A percentile compares a stretch with the other conserved stretches of the same genome.
Conservation (phyloP, 2,888 invertebrate species). For the Rhagium mordax region DNA sequence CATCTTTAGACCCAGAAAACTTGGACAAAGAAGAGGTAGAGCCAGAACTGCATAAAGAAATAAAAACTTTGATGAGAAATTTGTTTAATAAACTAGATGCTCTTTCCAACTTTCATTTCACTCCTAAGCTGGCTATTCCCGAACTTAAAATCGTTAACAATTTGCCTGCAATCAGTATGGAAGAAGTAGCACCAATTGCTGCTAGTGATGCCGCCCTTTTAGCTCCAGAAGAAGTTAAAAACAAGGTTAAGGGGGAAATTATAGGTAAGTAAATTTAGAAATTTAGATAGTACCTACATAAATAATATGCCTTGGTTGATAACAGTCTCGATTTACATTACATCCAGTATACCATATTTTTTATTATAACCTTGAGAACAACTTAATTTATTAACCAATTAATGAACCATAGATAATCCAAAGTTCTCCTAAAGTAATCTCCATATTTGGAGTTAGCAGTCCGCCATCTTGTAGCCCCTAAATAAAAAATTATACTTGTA, state of each 20-base stretch:
- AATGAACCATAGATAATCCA: too few species aligned
- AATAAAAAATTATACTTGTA: too few species aligned
- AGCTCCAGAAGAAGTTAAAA: conserved; percentile 93
- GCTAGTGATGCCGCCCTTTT: conserved; percentile 87
- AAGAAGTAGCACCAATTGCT: conserved; percentile 95
- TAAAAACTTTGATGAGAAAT: conserved; percentile 81
- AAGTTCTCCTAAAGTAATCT: too few species aligned
- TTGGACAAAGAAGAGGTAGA: conserved; percentile 77
- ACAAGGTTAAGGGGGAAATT: conserved; percentile 72
- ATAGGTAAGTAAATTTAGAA: conserved; percentile 65
- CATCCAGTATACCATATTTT: too few species aligned
- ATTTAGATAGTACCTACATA: neutral
- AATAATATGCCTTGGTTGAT: neutral
- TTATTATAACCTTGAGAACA: too few species aligned
- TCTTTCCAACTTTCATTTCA: conserved; percentile 94
- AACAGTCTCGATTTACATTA: too few species aligned
- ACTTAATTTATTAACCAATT: too few species aligned
- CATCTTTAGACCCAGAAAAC: conserved; percentile 72
- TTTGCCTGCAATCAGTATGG: conserved; percentile 91
- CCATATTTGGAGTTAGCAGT: too few species aligned
- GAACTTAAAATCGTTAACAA: conserved; percentile 94
- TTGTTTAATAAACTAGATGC: conserved; percentile 93
- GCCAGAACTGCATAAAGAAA: conserved; percentile 84
- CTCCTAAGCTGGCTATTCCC: conserved; percentile 88
- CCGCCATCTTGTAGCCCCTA: too few species aligned